Evolutionary conservation across 2,113 vertebrate species (phyloP).

Genomic region (Pelmatolapia mariae): DNA sequence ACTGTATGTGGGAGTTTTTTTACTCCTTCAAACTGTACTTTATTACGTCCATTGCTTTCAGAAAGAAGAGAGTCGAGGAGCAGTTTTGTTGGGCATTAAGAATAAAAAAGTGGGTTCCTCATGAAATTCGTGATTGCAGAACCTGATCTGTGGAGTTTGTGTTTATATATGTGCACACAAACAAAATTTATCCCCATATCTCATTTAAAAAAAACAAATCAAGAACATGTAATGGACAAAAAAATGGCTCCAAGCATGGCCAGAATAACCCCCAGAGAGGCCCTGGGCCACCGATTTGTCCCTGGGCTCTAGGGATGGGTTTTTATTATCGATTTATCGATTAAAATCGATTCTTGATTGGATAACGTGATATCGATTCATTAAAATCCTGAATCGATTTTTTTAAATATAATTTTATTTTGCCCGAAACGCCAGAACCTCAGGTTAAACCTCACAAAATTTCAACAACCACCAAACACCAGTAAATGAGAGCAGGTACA

Average conservation of each 20-base stretch:
- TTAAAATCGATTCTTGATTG: no score
- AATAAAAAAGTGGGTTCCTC: neutral
- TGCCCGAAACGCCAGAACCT: no score
- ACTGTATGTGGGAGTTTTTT: neutral
- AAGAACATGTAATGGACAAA: neutral
- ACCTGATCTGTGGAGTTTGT: neutral
- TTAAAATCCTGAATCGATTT: no score
- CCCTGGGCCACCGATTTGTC: neutral
- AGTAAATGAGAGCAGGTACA: no score
- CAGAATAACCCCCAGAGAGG: neutral
- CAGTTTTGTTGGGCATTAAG: neutral
- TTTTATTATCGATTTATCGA: no score
- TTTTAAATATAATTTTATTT: no score
- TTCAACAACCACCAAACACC: no score
- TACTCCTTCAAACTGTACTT: neutral
- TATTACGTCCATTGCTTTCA: neutral
- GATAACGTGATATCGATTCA: no score
- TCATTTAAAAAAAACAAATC: neutral
- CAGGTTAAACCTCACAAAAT: no score
- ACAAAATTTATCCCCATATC: accelerated
- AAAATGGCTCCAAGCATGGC: neutral
- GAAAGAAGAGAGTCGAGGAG: neutral
- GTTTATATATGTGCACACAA: neutral
- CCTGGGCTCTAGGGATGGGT: no score
- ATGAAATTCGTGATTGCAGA: neutral